Evolutionary conservation across 2,113 vertebrate species (phyloP), one percentile per base, ranked within the genome.

Genomic region (Calyptommatus sinebrachiatus): DNA sequence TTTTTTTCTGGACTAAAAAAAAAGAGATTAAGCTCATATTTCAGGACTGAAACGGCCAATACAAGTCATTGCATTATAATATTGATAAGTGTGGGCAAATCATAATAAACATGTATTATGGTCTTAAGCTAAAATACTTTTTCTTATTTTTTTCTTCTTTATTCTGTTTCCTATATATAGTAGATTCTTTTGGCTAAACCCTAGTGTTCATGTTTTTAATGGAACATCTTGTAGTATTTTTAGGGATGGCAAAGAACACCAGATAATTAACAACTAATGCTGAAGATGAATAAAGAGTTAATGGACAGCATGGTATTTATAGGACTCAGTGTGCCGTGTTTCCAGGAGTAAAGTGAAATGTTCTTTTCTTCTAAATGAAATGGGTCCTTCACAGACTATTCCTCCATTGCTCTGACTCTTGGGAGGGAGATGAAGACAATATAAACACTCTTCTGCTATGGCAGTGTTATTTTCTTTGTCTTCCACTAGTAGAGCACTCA

Each of bases 401-500:
- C 71, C 73, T 73, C n/a, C 35, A 35, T 11, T 18, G 45, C 50
- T 26, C 4, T 29, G 31, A 69, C 5, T 4, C 41, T 75, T 21
- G 26, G 31, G 46, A 69, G 46, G 28, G 6, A 48, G 11, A 74
- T 57, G 18, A 41, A 67, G 50, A 69, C 53, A 61, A 63, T 79
- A 8, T 53, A 31, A 69, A 68, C 53, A 4, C 7, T 80, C 12
- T 66, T 67, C 3, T 46, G 46, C 72, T 60, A 22, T 61, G 62
- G 31, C 63, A 80, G n/a, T 41, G 48, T 46, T 61, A 57, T 57
- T 68, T 6, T 28, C 2, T 11, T 68, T 31, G 46, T 41, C 28
- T 72, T 88, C 71, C 29, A 29, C 21, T 24, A 26, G 71, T 18
- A 10, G 69, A 86, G 83, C 73, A 24, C 45, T 81, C 26, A 71